These are phyloP conservation scores for Amorpha juglandis DNA, from an alignment of 2,888 invertebrate genomes.

Conservation along the genomic window DNA sequence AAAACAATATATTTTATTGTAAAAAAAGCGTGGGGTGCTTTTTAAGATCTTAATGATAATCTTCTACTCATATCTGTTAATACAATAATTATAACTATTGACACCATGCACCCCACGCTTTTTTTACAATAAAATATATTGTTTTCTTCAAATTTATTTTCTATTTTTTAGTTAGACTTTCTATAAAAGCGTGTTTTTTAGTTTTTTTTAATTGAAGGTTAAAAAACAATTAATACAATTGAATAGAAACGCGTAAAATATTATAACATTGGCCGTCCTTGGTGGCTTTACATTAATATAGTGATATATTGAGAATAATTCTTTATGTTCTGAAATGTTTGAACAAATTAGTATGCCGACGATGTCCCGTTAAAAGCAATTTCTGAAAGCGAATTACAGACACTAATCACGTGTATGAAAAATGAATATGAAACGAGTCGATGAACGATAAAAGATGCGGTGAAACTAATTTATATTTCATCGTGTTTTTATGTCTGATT, in stretches of 20 bases:
- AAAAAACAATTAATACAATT: not conserved
- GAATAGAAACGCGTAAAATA: not conserved
- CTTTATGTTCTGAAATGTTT: constrained; percentile 1
- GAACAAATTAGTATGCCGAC: constrained; percentile 6
- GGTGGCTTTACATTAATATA: not conserved
- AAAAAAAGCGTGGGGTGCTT: too few species aligned
- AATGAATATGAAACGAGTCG: constrained; percentile 21
- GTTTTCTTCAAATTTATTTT: too few species aligned
- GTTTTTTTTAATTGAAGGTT: too few species aligned
- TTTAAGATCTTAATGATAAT: too few species aligned
- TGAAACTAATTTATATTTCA: constrained; percentile 13
- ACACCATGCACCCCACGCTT: too few species aligned
- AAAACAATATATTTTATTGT: too few species aligned
- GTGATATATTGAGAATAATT: not conserved
- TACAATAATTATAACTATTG: too few species aligned
- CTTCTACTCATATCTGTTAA: too few species aligned
- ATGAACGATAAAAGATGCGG: constrained; percentile 13
- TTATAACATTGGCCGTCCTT: not conserved
- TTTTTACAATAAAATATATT: too few species aligned
- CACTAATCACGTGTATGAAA: constrained; percentile 24
- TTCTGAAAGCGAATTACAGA: constrained; percentile 20
- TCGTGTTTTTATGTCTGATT: not conserved
- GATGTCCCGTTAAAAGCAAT: constrained; percentile 16
- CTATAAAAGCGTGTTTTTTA: too few species aligned
- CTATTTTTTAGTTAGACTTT: too few species aligned